phyloP scores from a whole-genome alignment of 2,113 vertebrate genomes.

The Xiphophorus maculatus region DNA sequence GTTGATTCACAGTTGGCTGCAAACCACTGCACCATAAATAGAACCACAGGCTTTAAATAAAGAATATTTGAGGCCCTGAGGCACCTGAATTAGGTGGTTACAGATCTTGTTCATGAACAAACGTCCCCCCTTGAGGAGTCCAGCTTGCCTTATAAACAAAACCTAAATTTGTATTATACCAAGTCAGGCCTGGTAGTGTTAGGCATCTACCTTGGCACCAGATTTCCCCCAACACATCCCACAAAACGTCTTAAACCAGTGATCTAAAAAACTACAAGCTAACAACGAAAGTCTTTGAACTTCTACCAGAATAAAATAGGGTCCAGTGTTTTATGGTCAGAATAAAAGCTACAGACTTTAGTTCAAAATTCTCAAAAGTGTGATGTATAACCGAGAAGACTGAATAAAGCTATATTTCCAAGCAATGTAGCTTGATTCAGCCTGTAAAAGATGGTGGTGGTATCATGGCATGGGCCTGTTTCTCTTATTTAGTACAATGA shows the following conservation, averaged over 20 bases:
- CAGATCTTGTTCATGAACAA: not conserved
- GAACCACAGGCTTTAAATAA: not conserved
- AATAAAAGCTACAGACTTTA: not conserved
- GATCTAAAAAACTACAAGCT: not conserved
- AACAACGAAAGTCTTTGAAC: not conserved
- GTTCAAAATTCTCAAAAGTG: no score
- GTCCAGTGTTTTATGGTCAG: not conserved
- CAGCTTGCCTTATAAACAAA: not conserved
- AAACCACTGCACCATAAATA: not conserved
- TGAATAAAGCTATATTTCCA: not conserved
- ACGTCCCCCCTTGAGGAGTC: not conserved
- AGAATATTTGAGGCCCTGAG: not conserved
- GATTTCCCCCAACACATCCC: not conserved
- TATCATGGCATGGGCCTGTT: not conserved
- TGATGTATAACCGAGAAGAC: no score
- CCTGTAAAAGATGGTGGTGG: not conserved
- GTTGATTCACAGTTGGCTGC: not conserved
- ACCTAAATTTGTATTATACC: no score
- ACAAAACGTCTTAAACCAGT: not conserved
- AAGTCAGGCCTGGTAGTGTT: not conserved
- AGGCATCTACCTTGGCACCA: not conserved
- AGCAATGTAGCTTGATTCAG: not conserved
- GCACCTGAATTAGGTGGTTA: not conserved
- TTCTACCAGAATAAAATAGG: not conserved
- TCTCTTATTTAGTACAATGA: not conserved